Conservation (phyloP, 2,797 vertebrate species). For the Pangasius larnaudii region DNA sequence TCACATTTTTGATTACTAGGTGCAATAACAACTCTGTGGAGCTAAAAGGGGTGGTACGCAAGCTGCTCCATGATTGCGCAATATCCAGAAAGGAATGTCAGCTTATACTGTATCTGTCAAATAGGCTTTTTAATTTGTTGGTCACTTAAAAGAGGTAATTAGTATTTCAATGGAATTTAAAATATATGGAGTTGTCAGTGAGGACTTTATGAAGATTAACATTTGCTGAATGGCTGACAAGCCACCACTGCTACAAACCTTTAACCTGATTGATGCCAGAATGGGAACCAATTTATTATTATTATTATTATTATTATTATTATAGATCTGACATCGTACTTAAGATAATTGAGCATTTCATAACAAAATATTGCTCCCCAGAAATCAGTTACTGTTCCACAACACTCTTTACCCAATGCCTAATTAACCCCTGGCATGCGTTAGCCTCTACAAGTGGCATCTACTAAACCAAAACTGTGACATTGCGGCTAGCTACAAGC, state of each 20-base stretch:
- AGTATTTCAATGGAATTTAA: no score
- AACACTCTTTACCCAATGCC: neutral
- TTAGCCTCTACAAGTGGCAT: slow-evolving; percentile 33
- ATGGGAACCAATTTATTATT: no score
- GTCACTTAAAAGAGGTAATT: no score
- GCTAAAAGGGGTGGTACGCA: no score
- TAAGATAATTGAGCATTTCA: neutral
- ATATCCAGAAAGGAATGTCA: no score
- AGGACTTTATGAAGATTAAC: no score
- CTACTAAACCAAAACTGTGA: slow-evolving; percentile 13
- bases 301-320: no score
- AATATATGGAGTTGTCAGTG: no score
- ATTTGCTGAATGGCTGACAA: no score
- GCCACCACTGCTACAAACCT: no score
- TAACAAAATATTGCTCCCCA: neutral
- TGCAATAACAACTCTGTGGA: neutral
- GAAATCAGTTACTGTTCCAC: neutral
- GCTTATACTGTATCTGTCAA: neutral
- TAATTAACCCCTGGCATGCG: slow-evolving; percentile 44
- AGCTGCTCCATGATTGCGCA: neutral
- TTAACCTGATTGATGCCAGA: no score
- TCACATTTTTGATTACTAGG: neutral
- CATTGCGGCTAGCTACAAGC: slow-evolving; percentile 16
- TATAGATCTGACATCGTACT: neutral
- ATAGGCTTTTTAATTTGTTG: neutral